Evolutionary conservation across 2,888 invertebrate species (phyloP), one percentile per base, ranked within the genome.

Genomic region (Smittia aterrima): DNA sequence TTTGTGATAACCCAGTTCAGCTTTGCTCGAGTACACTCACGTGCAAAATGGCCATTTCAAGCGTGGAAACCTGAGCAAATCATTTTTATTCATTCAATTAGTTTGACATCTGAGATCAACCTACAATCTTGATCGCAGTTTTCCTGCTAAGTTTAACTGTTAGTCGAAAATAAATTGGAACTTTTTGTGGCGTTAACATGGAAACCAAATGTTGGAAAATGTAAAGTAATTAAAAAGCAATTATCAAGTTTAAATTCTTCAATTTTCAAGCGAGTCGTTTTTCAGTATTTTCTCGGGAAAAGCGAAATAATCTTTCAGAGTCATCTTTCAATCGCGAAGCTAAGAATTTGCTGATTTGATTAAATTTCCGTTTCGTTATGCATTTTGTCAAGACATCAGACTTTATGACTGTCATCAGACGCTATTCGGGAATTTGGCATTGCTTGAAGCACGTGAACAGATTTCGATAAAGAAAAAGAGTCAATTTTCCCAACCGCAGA

Each of bases 51-150:
- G n/a, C n/a, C 20, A 25, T 54, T 54, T 40, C 7, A 71, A 20
- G 6, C 7, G 0, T 9, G 7, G 13, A 11, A 20, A 62, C 13
- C n/a, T 64, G n/a, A 47, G 27, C 47, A 47, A 41, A 47, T 71
- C 53, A 54, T 32, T 71, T 71, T 71, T 54, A 71, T 71, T 71
- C 25, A 71, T 71, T 71, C 27, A 71, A 71, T 71, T 71, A 71
- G 47, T 71, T 71, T 71, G 25, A 54, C 70, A 20, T 68, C 41
- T n/a, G 47, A n/a, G n/a, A n/a, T n/a, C n/a, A n/a, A n/a, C n/a
- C 16, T 47, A 11, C 47, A 3, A n/a, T 13, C 47, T 47, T n/a
- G 47, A 47, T 47, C 47, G 47, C 47, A 47, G 13, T 11, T n/a
- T 47, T 16, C 3, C 13, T 47, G 4, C 6, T 11, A 38, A 38